Evolutionary conservation across 2,888 invertebrate genomes (phyloP).

Genomic region (Lithophane socia): DNA sequence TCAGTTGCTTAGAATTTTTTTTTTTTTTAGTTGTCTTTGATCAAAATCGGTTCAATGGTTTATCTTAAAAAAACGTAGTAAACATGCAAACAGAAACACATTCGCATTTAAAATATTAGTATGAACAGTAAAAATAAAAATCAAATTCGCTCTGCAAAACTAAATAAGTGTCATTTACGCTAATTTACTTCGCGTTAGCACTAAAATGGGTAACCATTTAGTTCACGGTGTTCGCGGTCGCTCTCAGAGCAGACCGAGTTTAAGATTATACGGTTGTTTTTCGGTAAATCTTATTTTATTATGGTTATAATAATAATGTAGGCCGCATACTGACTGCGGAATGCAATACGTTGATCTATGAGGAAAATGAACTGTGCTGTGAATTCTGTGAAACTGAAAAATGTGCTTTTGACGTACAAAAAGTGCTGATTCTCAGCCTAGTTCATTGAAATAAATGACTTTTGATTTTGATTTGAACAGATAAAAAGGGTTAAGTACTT

Average conservation of each 20-base stretch:
- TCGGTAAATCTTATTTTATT: constrained; percentile 52
- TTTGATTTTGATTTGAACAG: background rate
- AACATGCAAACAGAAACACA: background rate
- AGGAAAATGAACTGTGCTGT: background rate
- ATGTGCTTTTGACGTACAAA: background rate
- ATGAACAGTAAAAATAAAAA: background rate
- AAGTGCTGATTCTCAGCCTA: background rate
- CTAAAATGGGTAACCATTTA: constrained; percentile 10
- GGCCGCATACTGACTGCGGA: constrained; percentile 38
- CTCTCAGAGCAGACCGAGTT: constrained; percentile 4
- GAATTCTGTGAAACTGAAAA: no score
- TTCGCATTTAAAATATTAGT: background rate
- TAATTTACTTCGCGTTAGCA: constrained; percentile 50
- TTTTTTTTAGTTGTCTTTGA: background rate
- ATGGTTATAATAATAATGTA: constrained; percentile 19
- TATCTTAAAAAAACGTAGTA: background rate
- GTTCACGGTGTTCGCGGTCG: constrained; percentile 35
- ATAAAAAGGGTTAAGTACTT: background rate
- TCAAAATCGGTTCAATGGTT: background rate
- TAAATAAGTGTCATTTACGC: constrained; percentile 20
- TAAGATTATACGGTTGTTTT: constrained; percentile 43
- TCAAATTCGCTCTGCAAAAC: background rate
- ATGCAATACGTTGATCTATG: constrained; percentile 11
- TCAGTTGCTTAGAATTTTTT: no score
- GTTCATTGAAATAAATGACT: background rate